phyloP scores from a whole-genome alignment of 2,888 invertebrate species.

The Amblyjoppa fuscipennis region DNA sequence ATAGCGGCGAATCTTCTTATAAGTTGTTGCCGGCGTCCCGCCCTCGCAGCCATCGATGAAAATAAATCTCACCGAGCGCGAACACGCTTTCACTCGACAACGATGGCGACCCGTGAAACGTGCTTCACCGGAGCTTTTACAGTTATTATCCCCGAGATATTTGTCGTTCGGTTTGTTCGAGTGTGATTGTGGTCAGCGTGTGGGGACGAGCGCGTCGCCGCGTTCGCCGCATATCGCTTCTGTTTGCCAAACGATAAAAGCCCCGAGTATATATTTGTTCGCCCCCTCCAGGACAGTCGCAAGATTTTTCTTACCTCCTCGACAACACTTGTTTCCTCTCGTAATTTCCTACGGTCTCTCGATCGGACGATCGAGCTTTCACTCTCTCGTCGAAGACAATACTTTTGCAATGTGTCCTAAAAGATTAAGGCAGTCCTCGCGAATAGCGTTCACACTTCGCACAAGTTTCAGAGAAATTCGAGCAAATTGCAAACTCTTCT shows the following conservation, averaged over 20 bases:
- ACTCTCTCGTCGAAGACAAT: background rate
- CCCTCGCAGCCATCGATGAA: slow-evolving; percentile 11
- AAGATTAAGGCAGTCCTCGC: too few species aligned
- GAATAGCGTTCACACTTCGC: too few species aligned
- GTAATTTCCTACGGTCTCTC: background rate
- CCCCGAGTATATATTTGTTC: slow-evolving; percentile 78
- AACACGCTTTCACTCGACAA: slow-evolving; percentile 29
- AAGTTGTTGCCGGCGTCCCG: background rate
- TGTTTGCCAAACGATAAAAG: slow-evolving; percentile 83
- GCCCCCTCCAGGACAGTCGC: slow-evolving; percentile 72
- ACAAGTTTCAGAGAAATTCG: too few species aligned
- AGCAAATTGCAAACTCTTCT: too few species aligned
- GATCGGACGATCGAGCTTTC: background rate
- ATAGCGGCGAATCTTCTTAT: slow-evolving; percentile 48
- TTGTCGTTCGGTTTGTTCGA: slow-evolving; percentile 78
- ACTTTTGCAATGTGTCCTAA: too few species aligned
- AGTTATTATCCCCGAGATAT: slow-evolving; percentile 82
- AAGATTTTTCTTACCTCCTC: slow-evolving; percentile 43
- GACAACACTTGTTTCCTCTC: slow-evolving; percentile 14
- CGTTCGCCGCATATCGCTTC: slow-evolving; percentile 47
- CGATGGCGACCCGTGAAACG: slow-evolving; percentile 61
- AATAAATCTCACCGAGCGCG: slow-evolving; percentile 49
- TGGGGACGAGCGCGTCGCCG: slow-evolving; percentile 12
- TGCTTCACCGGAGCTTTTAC: slow-evolving; percentile 78
- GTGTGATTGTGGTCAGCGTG: slow-evolving; percentile 67